Base-by-base conservation (phyloP, 2,113 vertebrate genomes). In the Pygoscelis adeliae region DNA sequence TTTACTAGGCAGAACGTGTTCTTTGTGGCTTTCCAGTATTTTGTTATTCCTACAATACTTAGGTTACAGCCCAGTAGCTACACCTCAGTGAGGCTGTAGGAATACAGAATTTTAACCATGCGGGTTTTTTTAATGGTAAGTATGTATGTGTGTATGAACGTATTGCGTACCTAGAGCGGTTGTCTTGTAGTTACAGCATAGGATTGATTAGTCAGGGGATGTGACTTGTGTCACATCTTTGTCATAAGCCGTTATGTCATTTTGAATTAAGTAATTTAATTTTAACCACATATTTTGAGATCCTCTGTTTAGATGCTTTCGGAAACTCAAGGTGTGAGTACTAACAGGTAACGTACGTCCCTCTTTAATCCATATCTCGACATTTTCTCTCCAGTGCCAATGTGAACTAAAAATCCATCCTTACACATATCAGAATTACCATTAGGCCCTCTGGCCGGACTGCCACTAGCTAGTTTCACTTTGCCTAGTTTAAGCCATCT, bases 401-500 rank as follows among this genome's bases (percentile, higher is more conserved):
- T 93, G 92, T 97, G 95, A 94, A 78, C 96, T 97, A 97, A 97
- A 96, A 95, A 80, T 90, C 86, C 97, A 95, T 96, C 79, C 84
- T 91, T 91, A 58, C 42, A 3, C 88, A 21, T 96, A 76, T 92
- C 58, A 97, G 89, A 95, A 59, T 96, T 98, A 65, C 97, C 98
- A 85, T 97, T 96, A 97, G 98, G 96, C 98, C 96, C 93, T 98
- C 98, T 97, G 89, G 80, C 97, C 90, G 10, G 74, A 34, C 97
- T 97, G 74, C 88, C 95, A 82, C 84, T 93, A 98, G 98, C 66
- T 95, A 97, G 98, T 81, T 72, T 89, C 98, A 94, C 98, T 97
- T 88, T 96, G 96, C 97, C 97, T 97, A 96, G 98, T 86, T 88
- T 66, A 50, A 97, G 97, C 96, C 98, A 97, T 97, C 98, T 97